Evolutionary conservation across 2,113 vertebrate species (phyloP).

Genomic region (Oreochromis niloticus): DNA sequence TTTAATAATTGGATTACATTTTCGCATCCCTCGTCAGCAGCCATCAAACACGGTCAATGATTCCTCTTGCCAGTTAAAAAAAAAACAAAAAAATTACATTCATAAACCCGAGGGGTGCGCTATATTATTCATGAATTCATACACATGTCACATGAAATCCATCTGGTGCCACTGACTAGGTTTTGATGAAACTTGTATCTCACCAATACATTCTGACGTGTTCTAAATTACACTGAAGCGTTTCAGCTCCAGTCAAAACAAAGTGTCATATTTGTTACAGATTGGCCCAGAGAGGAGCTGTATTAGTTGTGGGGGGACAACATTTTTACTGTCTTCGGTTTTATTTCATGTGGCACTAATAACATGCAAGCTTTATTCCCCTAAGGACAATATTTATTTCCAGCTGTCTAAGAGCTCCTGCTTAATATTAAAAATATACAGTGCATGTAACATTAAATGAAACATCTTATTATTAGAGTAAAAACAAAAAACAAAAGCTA

Average conservation of each 20-base stretch:
- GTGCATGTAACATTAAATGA: background rate
- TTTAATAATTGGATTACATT: background rate
- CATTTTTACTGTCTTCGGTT: background rate
- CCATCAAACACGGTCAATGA: background rate
- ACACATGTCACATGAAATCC: slow-evolving; percentile 29
- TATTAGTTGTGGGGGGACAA: background rate
- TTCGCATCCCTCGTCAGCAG: background rate
- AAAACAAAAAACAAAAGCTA: fast-evolving
- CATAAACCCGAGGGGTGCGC: background rate
- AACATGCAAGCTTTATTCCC: background rate
- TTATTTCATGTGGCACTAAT: slow-evolving; percentile 10
- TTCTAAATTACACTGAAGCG: background rate
- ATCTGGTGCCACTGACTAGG: background rate
- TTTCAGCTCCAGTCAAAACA: slow-evolving; percentile 33
- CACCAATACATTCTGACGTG: slow-evolving; percentile 3
- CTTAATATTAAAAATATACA: background rate
- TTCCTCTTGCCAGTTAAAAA: background rate
- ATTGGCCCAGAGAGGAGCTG: background rate
- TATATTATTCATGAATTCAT: slow-evolving; percentile 45
- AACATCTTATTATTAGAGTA: background rate
- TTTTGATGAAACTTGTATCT: slow-evolving; percentile 15
- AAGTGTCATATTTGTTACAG: slow-evolving; percentile 2
- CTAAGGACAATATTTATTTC: background rate
- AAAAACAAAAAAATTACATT: background rate
- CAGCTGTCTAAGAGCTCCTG: background rate